Base-by-base conservation (phyloP, 2,113 vertebrate species). In the Phrynosoma platyrhinos region DNA sequence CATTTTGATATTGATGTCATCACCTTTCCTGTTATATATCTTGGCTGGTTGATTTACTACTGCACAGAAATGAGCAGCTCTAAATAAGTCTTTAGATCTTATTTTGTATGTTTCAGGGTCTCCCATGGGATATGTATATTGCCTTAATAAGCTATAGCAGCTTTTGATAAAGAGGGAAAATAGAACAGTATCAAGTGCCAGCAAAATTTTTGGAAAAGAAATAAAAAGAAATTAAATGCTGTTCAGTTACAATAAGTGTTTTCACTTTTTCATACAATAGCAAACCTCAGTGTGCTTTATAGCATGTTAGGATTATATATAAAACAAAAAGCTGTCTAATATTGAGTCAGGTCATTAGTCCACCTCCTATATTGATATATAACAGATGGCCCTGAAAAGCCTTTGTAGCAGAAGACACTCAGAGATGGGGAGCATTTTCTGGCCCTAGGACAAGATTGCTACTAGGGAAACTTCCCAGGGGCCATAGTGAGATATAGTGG, bases 1-100 rank as follows among this genome's bases (percentile, higher is more conserved):
- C 93, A 92, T 88, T 93, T 94, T 92, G 89, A 86, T 93, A 92
- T 94, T 94, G 95, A 96, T 95, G 91, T 91, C 92, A 96, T 95
- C 91, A 89, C 95, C 96, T 94, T 89, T 94, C 81, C 87, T 94
- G 88, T 95, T 95, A 0, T 5, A 77, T 91, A 93, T 87, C 91
- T 42, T 93, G 88, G 71, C 76, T 95, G 85, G 87, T 92, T 91
- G 94, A 93, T 95, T 94, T 93, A 91, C 68, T 90, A 90, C 64
- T 89, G 68, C 87, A 89, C 89, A 90, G 83, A 92, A 95, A 91
- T 80, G 81, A 93, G 82, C 40, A 94, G 8, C 68, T n/a, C 68
- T 42, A 75, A 95, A 93, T 82, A 92, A 9, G 25, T 2, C 2
- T 77, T 71, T 81, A 40, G 85, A 89, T 92, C 0, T 90, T 84